Evolutionary conservation across 1,140 invertebrate species (phyloP).

Genomic region (Antheraea mylitta): DNA sequence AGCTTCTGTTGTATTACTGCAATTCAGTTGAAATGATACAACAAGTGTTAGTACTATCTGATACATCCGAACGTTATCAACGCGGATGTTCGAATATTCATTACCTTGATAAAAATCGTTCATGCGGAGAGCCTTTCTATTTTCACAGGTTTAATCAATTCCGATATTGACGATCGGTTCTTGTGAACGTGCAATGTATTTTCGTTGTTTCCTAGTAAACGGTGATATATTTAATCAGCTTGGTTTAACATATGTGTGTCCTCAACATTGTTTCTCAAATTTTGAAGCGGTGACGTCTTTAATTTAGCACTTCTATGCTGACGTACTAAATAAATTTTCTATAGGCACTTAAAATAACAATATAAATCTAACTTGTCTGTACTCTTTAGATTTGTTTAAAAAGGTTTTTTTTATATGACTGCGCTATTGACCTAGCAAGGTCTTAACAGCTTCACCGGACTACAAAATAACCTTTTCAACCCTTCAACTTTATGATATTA

Average conservation of each 20-base stretch:
- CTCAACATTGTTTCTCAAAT: too few relatives aligned
- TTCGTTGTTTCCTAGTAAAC: not conserved
- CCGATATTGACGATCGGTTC: not conserved
- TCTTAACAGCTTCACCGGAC: too few relatives aligned
- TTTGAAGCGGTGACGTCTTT: too few relatives aligned
- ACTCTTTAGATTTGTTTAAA: too few relatives aligned
- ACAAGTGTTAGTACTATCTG: not conserved
- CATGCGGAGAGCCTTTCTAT: not conserved
- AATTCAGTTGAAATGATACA: not conserved
- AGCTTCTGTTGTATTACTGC: not conserved
- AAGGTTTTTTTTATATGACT: too few relatives aligned
- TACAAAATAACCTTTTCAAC: too few relatives aligned
- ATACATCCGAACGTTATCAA: not conserved
- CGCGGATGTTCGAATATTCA: not conserved
- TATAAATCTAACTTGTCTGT: too few relatives aligned
- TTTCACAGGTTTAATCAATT: not conserved
- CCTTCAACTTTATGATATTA: too few relatives aligned
- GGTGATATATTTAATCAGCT: not conserved
- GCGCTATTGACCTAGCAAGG: too few relatives aligned
- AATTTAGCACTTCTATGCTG: too few relatives aligned
- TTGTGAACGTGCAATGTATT: not conserved
- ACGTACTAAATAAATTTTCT: too few relatives aligned
- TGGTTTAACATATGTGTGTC: not conserved
- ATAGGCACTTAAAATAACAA: too few relatives aligned
- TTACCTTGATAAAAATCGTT: not conserved